Conservation (phyloP, 2,113 vertebrate species). For the Pristiophorus japonicus region DNA sequence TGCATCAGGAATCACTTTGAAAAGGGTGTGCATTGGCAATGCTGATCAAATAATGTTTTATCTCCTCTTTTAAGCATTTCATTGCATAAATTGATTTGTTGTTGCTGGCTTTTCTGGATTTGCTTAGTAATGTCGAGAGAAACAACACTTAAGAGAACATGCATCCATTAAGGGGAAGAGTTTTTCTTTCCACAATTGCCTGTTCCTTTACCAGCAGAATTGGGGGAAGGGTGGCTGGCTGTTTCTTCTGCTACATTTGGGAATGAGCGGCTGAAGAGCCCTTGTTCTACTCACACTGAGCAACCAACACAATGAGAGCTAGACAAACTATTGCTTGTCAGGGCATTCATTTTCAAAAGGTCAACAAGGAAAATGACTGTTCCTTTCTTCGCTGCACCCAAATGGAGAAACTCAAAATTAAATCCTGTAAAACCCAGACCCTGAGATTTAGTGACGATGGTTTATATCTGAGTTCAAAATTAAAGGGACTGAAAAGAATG, state of each 20-base stretch:
- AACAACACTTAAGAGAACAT: neutral
- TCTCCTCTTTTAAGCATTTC: neutral
- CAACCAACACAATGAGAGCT: constrained; percentile 40
- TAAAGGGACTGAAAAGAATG: neutral
- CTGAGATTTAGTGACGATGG: neutral
- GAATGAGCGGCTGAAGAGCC: constrained; percentile 41
- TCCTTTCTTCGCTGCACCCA: constrained; percentile 40
- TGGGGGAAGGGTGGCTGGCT: constrained; percentile 36
- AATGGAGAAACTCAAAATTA: constrained; percentile 37
- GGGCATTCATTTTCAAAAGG: constrained; percentile 43
- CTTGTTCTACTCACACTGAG: constrained; percentile 35
- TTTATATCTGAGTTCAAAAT: neutral
- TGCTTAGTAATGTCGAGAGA: neutral
- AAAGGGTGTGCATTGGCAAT: neutral
- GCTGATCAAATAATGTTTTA: neutral
- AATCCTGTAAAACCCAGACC: constrained; percentile 40
- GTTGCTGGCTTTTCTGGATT: neutral
- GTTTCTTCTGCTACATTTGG: constrained; percentile 41
- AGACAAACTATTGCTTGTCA: constrained; percentile 32
- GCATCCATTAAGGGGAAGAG: constrained; percentile 42
- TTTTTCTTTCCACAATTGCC: constrained; percentile 9
- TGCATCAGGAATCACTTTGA: neutral
- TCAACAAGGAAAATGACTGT: constrained; percentile 42
- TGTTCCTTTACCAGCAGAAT: constrained; percentile 22
- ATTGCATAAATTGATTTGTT: neutral